Percentiles rank a stretch among this genome's conserved stretches.
Conservation (phyloP, 2,888 invertebrate genomes). For the Xiphydria camelus region DNA sequence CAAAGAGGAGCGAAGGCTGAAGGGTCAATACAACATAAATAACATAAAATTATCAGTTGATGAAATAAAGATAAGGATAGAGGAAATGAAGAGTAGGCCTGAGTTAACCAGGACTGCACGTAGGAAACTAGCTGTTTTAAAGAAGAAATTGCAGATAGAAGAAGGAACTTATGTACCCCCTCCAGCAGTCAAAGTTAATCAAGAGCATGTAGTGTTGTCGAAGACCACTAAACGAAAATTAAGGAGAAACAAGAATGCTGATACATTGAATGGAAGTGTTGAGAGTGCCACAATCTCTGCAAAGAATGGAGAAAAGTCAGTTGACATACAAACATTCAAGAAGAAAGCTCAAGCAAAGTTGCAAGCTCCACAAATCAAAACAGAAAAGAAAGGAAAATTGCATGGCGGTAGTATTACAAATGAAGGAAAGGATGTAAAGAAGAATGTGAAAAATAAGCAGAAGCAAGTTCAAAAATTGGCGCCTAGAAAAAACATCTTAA, state of each 20-base stretch:
- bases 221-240: conserved; percentile 1
- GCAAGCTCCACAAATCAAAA: background rate
- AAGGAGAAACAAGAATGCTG: background rate
- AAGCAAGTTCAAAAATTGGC: conserved; percentile 6
- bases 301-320: background rate
- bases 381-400: background rate
- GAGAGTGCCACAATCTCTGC: background rate
- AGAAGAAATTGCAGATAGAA: conserved; percentile 28
- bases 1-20: conserved; percentile 12
- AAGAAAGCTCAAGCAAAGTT: conserved; percentile 2
- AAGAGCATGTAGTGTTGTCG: too few species aligned
- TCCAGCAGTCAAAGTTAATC: background rate
- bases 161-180: conserved; percentile 7
- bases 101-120: conserved; percentile 35
- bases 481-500: conserved; percentile 7
- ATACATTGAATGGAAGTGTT: background rate
- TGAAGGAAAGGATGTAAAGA: background rate
- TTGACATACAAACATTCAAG: conserved; percentile 4
- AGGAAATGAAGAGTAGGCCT: conserved; percentile 28
- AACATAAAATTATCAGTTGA: conserved; percentile 17
- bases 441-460: background rate
- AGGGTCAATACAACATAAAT: conserved; percentile 16
- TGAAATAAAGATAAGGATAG: conserved; percentile 29
- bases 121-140: conserved; percentile 30
- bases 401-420: too few species aligned